Conservation (phyloP, 2,888 invertebrate genomes). For the Ennomos fuscantarius region DNA sequence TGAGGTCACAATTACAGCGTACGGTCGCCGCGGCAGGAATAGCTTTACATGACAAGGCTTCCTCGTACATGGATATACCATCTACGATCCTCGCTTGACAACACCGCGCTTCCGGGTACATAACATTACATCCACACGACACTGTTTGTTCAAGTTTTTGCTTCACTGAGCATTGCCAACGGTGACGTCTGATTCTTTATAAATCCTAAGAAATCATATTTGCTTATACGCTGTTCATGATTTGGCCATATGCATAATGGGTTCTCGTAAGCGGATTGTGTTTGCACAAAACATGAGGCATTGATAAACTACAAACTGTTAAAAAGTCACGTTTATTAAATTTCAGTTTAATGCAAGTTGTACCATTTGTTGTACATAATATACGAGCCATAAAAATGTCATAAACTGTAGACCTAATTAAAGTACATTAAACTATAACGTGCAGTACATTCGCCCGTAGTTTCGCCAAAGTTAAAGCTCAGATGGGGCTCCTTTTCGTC, state of each 20-base stretch:
- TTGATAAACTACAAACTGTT: neutral
- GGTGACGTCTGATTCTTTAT: constrained; percentile 40
- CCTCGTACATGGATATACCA: constrained; percentile 36
- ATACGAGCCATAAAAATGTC: too few relatives aligned
- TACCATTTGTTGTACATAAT: too few relatives aligned
- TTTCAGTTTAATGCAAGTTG: too few relatives aligned
- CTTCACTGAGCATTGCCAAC: constrained; percentile 41
- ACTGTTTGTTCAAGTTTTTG: constrained; percentile 44
- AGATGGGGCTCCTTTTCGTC: too few relatives aligned
- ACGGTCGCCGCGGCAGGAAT: constrained; percentile 58
- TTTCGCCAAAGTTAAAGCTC: too few relatives aligned
- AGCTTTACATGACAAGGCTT: constrained; percentile 68
- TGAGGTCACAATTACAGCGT: constrained; percentile 63
- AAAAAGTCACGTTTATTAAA: too few relatives aligned
- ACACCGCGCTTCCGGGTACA: constrained; percentile 66
- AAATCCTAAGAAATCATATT: constrained; percentile 34
- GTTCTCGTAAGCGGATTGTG: constrained; percentile 30
- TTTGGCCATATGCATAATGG: constrained; percentile 40
- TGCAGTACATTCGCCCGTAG: too few relatives aligned
- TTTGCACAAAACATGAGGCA: constrained; percentile 30
- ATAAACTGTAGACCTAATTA: too few relatives aligned
- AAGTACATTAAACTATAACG: too few relatives aligned
- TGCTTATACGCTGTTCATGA: constrained; percentile 38
- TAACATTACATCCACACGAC: constrained; percentile 49
- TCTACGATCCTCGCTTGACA: constrained; percentile 44